Evolutionary conservation across 2,888 invertebrate genomes (phyloP).

Genomic region (Tachystola acroxantha): DNA sequence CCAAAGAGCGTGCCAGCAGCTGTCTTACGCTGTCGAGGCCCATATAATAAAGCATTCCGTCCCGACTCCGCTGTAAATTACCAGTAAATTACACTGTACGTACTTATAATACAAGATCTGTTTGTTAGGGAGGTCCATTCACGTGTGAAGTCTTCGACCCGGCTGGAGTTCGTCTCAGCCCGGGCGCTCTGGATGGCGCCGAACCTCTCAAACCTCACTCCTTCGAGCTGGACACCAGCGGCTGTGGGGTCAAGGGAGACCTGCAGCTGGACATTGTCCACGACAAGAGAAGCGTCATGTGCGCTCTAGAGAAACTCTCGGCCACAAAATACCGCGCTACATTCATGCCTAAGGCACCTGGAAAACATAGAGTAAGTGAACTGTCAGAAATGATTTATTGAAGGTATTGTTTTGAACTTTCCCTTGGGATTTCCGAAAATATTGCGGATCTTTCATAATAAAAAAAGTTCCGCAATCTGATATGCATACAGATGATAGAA

Average conservation of each 20-base stretch:
- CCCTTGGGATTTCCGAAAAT: too few species aligned
- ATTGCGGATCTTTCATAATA: too few species aligned
- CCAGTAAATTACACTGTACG: too few species aligned
- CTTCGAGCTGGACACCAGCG: conserved; percentile 82
- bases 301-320: conserved; percentile 88
- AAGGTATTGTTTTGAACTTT: too few species aligned
- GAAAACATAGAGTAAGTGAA: conserved; percentile 83
- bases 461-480: too few species aligned
- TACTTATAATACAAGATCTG: too few species aligned
- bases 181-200: conserved; percentile 86
- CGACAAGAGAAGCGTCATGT: conserved; percentile 90
- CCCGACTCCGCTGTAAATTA: too few species aligned
- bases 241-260: conserved; percentile 88
- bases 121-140: conserved; percentile 93
- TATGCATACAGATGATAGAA: too few species aligned
- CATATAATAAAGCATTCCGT: too few species aligned
- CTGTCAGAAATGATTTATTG: too few species aligned
- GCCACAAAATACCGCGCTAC: conserved; percentile 87
- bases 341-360: conserved; percentile 87
- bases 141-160: conserved; percentile 97
- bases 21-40: too few species aligned
- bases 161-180: conserved; percentile 88
- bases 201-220: conserved; percentile 91
- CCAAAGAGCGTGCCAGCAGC: too few species aligned
- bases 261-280: conserved; percentile 94